Conservation (phyloP, 1,140 invertebrate genomes). For the Ceratitis capitata region DNA sequence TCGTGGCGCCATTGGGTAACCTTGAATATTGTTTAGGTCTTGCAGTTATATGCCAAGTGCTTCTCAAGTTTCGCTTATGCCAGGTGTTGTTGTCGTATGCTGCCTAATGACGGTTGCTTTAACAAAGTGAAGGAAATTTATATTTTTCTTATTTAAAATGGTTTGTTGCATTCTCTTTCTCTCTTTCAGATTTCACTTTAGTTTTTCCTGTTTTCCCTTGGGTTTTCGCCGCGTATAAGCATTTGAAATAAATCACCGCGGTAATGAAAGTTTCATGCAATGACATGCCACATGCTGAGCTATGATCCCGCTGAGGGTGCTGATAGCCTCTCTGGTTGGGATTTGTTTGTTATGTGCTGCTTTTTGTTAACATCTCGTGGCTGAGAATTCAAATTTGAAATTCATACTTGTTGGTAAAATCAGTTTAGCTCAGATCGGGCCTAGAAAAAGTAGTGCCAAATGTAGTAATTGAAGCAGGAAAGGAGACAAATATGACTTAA, state of each 20-base stretch:
- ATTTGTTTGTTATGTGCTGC: no score
- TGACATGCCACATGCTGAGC: constrained; percentile 26
- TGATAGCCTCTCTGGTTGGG: not conserved
- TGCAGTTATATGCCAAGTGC: not conserved
- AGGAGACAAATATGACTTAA: no score
- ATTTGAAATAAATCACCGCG: constrained; percentile 29
- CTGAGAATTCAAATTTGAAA: not conserved
- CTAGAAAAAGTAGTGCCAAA: no score
- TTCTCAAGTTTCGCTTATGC: not conserved
- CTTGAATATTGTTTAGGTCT: not conserved
- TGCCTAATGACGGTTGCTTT: not conserved
- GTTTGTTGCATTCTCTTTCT: not conserved
- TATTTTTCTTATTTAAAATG: not conserved
- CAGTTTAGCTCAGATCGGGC: no score
- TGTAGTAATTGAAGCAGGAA: no score
- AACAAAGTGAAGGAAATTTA: not conserved
- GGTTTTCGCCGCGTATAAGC: not conserved
- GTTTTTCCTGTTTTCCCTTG: not conserved
- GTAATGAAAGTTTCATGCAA: constrained; percentile 17
- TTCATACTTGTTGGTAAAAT: no score
- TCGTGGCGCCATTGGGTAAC: not conserved
- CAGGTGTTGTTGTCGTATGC: not conserved
- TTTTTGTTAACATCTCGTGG: no score
- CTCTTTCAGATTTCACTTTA: not conserved
- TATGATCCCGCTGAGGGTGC: not conserved